Base-by-base conservation (phyloP, 2,113 vertebrate species). In the Hippocampus mohnikei region DNA sequence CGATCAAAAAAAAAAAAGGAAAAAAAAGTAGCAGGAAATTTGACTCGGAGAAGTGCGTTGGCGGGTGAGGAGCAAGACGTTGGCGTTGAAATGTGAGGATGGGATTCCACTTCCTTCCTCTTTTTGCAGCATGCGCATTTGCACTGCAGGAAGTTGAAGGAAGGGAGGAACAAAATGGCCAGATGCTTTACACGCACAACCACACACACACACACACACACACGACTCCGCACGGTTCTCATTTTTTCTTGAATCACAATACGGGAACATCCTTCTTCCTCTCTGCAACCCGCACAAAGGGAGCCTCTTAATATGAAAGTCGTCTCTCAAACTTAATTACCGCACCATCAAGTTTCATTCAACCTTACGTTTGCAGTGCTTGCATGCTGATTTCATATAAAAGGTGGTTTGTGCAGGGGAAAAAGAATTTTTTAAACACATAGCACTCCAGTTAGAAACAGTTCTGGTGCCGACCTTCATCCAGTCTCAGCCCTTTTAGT, bases 81-180 rank as follows among this genome's bases (percentile, higher is more conserved):
- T 55, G 72, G 41, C 67, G 69, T 55, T 50, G 72, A 67, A 85
- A 73, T 73, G 73, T 67, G 76, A 84, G 76, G 72, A 62, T 61
- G 69, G 75, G 3, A 71, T 74, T 77, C 70, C 58, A 33, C 66
- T 81, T 83, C 77, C 85, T 87, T 88, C 82, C 79, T 76, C 81
- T 87, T 88, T 80, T 77, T 33, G 69, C 50, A 46, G 16, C 33
- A 55, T 59, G 60, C 55, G 44, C 41, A 70, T 25, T 55, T 59
- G 56, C 41, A 18, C 69, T 70, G 61, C 50, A 75, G 82, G 84
- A 82, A 82, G 81, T 70, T 67, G 61, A 50, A 75, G 48, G 74
- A 61, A 80, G 77, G 79, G 76, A 80, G 83, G 84, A 78, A 78
- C 65, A 63, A 75, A 42, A 67, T 0, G 29, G 81, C 67, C 70